phyloP scores from a whole-genome alignment of 2,888 invertebrate genomes.

The Nomada fucata region DNA sequence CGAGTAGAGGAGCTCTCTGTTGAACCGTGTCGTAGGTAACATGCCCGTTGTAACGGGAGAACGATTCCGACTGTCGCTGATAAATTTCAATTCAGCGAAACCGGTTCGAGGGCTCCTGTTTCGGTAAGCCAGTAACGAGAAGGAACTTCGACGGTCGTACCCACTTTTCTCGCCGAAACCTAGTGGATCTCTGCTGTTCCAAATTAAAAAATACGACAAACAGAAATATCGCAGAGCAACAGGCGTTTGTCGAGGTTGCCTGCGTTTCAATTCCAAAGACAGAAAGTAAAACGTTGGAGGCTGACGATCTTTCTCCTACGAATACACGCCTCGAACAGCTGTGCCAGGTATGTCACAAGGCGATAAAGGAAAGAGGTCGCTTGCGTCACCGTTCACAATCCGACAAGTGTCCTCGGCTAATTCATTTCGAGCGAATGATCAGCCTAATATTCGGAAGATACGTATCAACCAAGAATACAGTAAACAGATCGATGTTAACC shows the following conservation, averaged over 20 bases:
- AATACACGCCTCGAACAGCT: not conserved
- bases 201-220: not conserved
- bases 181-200: constrained; percentile 30
- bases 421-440: not conserved
- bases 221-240: not conserved
- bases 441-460: no score
- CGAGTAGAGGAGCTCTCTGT: not conserved
- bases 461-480: not conserved
- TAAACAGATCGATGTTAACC: no score
- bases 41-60: constrained; percentile 30
- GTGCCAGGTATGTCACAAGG: constrained; percentile 15
- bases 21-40: constrained; percentile 28
- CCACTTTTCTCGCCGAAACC: constrained; percentile 52
- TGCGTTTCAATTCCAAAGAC: not conserved
- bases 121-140: constrained; percentile 64
- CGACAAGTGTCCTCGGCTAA: constrained; percentile 13
- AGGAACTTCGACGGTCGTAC: constrained; percentile 45
- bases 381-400: constrained; percentile 7
- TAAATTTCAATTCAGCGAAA: constrained; percentile 56
- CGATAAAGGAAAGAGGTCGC: constrained; percentile 14
- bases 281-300: not conserved
- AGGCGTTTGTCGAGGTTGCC: not conserved
- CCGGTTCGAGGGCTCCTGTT: constrained; percentile 64
- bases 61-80: constrained; percentile 46
- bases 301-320: no score